Evolutionary conservation across 2,113 vertebrate species (phyloP).

Genomic region (Acanthisitta chloris): DNA sequence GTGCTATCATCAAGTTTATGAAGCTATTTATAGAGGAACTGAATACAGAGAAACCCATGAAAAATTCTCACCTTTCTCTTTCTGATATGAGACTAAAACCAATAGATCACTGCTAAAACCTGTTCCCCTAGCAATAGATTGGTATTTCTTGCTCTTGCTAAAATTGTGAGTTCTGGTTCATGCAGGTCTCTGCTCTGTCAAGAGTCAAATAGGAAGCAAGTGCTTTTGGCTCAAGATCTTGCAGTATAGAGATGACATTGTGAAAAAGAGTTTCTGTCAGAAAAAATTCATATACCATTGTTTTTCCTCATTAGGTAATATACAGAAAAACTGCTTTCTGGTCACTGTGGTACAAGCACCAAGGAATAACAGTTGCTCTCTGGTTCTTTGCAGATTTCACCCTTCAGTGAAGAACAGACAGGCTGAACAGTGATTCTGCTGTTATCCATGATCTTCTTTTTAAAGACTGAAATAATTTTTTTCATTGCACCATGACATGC

Average conservation of each 20-base stretch:
- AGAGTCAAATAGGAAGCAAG: not conserved
- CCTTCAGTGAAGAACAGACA: not conserved
- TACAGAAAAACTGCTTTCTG: not conserved
- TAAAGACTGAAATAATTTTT: not conserved
- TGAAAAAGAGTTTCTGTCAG: not conserved
- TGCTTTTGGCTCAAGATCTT: not conserved
- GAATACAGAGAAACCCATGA: constrained; percentile 9
- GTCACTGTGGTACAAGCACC: not conserved
- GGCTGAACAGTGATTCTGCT: not conserved
- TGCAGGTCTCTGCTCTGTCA: not conserved
- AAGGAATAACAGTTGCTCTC: not conserved
- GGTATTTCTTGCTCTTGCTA: not conserved
- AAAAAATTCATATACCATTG: not conserved
- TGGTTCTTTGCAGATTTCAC: not conserved
- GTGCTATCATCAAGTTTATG: not conserved
- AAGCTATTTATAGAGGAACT: constrained; percentile 56
- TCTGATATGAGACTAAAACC: not conserved
- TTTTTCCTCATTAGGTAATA: not conserved
- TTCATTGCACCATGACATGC: not conserved
- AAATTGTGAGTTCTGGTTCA: not conserved
- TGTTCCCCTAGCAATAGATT: not conserved
- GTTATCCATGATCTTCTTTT: not conserved
- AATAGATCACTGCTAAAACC: not conserved
- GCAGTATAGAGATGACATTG: not conserved
- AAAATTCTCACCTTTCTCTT: constrained; percentile 11